These are phyloP conservation scores for Quadriops clusia DNA, from an alignment of 2,888 invertebrate species.

Conservation along the genomic window DNA sequence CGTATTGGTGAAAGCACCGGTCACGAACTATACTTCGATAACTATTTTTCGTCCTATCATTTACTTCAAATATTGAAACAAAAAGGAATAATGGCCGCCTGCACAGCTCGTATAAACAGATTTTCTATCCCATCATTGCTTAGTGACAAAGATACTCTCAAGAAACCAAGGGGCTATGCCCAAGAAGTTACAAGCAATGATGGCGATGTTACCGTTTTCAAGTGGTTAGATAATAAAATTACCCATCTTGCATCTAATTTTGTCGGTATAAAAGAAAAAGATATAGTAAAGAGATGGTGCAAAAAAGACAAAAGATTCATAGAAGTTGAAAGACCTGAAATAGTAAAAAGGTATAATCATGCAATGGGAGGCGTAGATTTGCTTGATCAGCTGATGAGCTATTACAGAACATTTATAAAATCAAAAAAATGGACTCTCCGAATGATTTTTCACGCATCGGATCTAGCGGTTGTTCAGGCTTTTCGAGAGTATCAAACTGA, in stretches of 20 bases:
- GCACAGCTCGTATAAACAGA: too few relatives aligned
- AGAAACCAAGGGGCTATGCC: too few relatives aligned
- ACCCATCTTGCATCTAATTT: constrained; percentile 17
- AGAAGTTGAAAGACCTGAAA: constrained; percentile 18
- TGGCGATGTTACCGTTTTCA: too few relatives aligned
- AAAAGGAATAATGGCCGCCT: too few relatives aligned
- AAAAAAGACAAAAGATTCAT: constrained; percentile 17
- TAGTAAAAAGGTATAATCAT: constrained; percentile 18
- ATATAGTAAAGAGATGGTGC: constrained; percentile 18
- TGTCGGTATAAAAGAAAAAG: constrained; percentile 16
- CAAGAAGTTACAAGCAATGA: too few relatives aligned
- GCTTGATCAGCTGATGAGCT: constrained; percentile 20
- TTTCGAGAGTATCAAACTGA: constrained; percentile 14
- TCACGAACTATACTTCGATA: too few relatives aligned
- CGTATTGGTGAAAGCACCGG: too few relatives aligned
- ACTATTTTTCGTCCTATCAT: too few relatives aligned
- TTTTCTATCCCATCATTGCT: too few relatives aligned
- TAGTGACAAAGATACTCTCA: too few relatives aligned
- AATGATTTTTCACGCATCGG: constrained; percentile 15
- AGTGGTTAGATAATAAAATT: too few relatives aligned
- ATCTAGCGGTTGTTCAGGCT: constrained; percentile 15
- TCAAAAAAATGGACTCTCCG: constrained; percentile 15
- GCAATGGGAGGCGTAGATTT: constrained; percentile 25
- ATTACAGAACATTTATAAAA: constrained; percentile 20
- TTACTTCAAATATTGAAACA: too few relatives aligned